phyloP scores from a whole-genome alignment of 2,888 invertebrate species.

The Agrilus biguttatus region DNA sequence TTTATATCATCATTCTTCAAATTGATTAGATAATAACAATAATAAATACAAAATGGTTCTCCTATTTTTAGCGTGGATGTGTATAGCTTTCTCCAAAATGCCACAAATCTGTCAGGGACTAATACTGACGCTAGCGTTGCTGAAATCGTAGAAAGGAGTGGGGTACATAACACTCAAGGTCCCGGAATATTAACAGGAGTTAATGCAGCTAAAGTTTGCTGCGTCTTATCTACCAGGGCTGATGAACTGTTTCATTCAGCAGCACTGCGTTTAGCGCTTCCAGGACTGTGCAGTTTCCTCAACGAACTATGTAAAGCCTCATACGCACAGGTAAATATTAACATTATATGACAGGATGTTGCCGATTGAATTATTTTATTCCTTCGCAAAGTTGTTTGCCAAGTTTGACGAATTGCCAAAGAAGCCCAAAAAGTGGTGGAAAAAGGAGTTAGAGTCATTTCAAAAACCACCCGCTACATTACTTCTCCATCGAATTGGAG shows the following conservation, averaged over 20 bases:
- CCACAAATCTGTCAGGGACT: constrained; percentile 35
- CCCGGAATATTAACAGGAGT: constrained; percentile 53
- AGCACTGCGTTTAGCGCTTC: constrained; percentile 72
- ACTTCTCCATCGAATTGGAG: constrained; percentile 71
- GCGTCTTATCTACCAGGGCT: constrained; percentile 77
- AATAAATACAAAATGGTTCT: neutral
- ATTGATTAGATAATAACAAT: neutral
- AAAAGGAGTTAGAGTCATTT: constrained; percentile 24
- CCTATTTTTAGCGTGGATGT: constrained; percentile 56
- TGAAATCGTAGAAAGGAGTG: constrained; percentile 51
- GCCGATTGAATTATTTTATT: neutral
- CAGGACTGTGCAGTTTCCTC: constrained; percentile 70
- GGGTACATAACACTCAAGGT: constrained; percentile 29
- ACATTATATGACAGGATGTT: no score
- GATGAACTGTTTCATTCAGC: constrained; percentile 85
- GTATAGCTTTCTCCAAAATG: constrained; percentile 62
- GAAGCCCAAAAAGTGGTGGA: constrained; percentile 34
- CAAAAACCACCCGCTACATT: constrained; percentile 38
- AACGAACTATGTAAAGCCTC: constrained; percentile 75
- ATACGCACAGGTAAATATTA: constrained; percentile 49
- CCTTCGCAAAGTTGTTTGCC: constrained; percentile 22
- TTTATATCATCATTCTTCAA: constrained; percentile 7
- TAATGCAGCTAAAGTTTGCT: constrained; percentile 78
- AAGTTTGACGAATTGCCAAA: constrained; percentile 29
- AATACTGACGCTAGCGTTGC: constrained; percentile 57